Percentiles rank a stretch among this genome's conserved stretches.
phyloP scores from a whole-genome alignment of 2,888 invertebrate genomes.

The Autographa pulchrina region DNA sequence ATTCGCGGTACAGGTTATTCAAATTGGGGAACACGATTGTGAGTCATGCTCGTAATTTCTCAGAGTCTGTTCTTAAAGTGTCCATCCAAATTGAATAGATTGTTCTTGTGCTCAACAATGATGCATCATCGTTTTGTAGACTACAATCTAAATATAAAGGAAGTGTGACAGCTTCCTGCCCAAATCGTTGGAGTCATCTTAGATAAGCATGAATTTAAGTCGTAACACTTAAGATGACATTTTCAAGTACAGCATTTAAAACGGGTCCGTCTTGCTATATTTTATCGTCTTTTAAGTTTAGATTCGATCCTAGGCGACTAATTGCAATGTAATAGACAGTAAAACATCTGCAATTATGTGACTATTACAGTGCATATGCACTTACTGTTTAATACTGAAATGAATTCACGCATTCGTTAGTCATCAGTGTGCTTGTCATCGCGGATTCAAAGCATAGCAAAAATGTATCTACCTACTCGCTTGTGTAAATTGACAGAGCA shows the following conservation, averaged over 20 bases:
- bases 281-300: neutral
- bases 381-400: neutral
- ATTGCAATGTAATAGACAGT: too few species aligned
- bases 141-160: slow-evolving; percentile 11
- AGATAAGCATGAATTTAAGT: neutral
- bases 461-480: neutral
- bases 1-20: slow-evolving; percentile 27
- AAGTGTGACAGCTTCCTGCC: slow-evolving; percentile 21
- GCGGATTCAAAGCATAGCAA: neutral
- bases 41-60: slow-evolving; percentile 47
- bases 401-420: neutral
- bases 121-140: slow-evolving; percentile 46
- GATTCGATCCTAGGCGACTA: neutral
- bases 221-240: neutral
- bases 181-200: slow-evolving; percentile 20
- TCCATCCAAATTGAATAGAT: slow-evolving; percentile 50
- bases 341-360: too few species aligned
- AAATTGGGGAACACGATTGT: slow-evolving; percentile 46
- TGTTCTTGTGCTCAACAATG: slow-evolving; percentile 33
- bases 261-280: neutral
- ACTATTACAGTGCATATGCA: neutral
- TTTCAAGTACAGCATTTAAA: neutral
- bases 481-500: too few species aligned
- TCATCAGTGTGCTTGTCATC: neutral
- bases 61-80: slow-evolving; percentile 30